These are phyloP conservation scores for Glandiceps talaboti DNA, from an alignment of 53 echinoderm and acorn worm genomes.

Conservation along the genomic window DNA sequence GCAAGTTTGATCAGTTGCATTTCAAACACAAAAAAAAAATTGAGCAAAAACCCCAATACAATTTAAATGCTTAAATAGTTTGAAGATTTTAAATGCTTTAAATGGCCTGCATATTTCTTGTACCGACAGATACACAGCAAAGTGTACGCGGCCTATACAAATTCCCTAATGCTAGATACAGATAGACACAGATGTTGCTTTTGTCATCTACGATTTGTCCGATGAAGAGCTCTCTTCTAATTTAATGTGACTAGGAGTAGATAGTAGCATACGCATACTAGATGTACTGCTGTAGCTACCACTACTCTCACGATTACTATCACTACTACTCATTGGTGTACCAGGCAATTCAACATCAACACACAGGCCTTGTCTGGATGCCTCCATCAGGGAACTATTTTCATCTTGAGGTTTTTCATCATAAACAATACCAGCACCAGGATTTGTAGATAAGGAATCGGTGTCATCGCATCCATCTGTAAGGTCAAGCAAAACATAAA, in stretches of 20 bases:
- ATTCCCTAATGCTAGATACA: no score
- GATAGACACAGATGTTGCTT: no score
- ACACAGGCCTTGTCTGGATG: neutral
- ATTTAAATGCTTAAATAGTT: no score
- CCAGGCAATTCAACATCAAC: neutral
- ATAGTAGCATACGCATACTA: conserved; percentile 39
- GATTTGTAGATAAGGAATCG: neutral
- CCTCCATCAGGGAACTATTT: neutral
- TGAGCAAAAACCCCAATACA: no score
- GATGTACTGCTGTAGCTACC: conserved; percentile 33
- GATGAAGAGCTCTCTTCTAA: neutral
- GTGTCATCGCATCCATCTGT: neutral
- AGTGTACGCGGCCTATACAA: no score
- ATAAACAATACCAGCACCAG: neutral
- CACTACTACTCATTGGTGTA: neutral
- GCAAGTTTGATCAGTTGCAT: no score
- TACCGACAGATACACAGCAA: no score
- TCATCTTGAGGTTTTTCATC: neutral
- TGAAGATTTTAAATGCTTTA: no score
- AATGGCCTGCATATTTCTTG: no score
- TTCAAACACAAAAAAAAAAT: no score
- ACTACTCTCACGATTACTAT: conserved; percentile 17
- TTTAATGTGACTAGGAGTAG: neutral
- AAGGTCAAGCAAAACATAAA: neutral
- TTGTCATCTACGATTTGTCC: no score